phyloP scores from a whole-genome alignment of 2,888 invertebrate genomes.

The Eristalis arbustorum region DNA sequence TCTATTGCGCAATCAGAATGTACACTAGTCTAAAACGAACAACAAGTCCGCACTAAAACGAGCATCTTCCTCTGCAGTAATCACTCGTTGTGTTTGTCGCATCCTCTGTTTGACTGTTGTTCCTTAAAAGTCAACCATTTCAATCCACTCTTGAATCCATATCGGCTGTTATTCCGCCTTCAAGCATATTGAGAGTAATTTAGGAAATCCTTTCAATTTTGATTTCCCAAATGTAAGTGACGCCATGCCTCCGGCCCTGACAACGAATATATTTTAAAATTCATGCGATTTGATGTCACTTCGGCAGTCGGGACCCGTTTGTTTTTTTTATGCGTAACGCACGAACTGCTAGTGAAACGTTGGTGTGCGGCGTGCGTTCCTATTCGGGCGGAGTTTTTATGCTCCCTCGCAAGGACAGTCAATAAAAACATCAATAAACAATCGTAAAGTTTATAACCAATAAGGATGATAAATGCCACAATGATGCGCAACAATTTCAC shows the following conservation, averaged over 20 bases:
- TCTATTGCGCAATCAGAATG: too few relatives aligned
- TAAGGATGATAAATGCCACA: conserved; percentile 50
- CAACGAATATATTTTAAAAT: not conserved
- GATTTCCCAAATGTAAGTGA: not conserved
- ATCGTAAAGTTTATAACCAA: conserved; percentile 53
- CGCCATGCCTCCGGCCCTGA: not conserved
- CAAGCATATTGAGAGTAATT: not conserved
- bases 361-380: not conserved
- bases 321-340: not conserved
- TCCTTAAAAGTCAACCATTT: not conserved
- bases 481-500: conserved; percentile 31
- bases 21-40: too few relatives aligned
- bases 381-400: conserved; percentile 6
- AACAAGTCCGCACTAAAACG: too few relatives aligned
- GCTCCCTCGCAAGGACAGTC: not conserved
- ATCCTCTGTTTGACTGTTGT: too few relatives aligned
- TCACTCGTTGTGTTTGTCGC: too few relatives aligned
- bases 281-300: not conserved
- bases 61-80: too few relatives aligned
- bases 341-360: conserved; percentile 17
- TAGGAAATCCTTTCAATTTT: not conserved
- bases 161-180: not conserved
- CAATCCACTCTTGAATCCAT: too few relatives aligned
- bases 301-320: not conserved
- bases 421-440: conserved; percentile 50